A percentile compares a stretch with the other conserved stretches of the same genome.
Conservation (phyloP, 2,888 invertebrate genomes). For the Ichneumon xanthorius region DNA sequence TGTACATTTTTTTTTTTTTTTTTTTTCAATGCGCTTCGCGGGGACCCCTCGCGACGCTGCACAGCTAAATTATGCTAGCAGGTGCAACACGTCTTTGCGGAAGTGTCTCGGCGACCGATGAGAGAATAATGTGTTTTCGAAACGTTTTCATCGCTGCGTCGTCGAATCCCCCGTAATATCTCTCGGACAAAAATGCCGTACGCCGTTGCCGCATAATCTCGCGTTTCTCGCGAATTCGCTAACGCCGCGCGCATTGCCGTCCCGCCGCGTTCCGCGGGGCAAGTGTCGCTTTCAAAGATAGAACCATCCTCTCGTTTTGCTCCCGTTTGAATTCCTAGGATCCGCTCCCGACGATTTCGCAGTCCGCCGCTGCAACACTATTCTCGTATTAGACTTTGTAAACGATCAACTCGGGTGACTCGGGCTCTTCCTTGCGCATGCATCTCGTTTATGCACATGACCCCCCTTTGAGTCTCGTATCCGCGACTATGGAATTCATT, state of each 20-base stretch:
- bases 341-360: slow-evolving; percentile 53
- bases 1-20: slow-evolving; percentile 36
- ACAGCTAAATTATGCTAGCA: slow-evolving; percentile 34
- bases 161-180: neutral
- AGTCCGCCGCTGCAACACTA: slow-evolving; percentile 60
- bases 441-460: slow-evolving; percentile 2
- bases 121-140: neutral
- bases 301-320: slow-evolving; percentile 69
- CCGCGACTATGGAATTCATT: slow-evolving; percentile 52
- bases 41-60: slow-evolving; percentile 7
- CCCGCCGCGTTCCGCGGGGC: slow-evolving; percentile 60
- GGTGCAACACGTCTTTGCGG: slow-evolving; percentile 39
- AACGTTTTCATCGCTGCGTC: neutral
- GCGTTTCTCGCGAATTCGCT: slow-evolving; percentile 59
- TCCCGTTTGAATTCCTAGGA: slow-evolving; percentile 70
- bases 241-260: slow-evolving; percentile 38
- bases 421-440: slow-evolving; percentile 5
- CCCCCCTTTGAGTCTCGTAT: slow-evolving; percentile 18
- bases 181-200: slow-evolving; percentile 7
- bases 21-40: neutral
- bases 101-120: neutral
- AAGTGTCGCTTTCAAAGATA: slow-evolving; percentile 73
- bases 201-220: slow-evolving; percentile 1
- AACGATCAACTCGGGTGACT: slow-evolving; percentile 35
- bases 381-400: slow-evolving; percentile 59